phyloP scores from a whole-genome alignment of 2,113 vertebrate genomes.

The Neolamprologus tretocephalus region DNA sequence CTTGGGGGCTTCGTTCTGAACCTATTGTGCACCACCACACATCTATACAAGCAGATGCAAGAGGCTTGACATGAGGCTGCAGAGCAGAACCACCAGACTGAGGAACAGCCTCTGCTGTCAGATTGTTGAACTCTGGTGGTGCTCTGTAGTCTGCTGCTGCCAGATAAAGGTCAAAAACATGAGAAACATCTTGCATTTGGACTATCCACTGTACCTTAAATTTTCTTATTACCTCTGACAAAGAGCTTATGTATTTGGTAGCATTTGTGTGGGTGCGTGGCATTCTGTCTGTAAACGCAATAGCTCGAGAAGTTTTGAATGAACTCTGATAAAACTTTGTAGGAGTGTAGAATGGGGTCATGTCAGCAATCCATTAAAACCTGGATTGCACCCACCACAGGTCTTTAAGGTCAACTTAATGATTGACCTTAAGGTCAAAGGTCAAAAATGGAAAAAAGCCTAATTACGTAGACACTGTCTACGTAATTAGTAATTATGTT shows the following conservation, averaged over 20 bases:
- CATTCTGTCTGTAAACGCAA: not conserved
- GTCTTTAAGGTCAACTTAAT: not conserved
- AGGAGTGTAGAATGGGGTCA: not conserved
- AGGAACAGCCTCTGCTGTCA: not conserved
- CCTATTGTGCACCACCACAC: not conserved
- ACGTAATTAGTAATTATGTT: not conserved
- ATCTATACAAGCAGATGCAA: not conserved
- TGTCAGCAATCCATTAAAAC: not conserved
- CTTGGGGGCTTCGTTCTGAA: not conserved
- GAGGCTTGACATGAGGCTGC: not conserved
- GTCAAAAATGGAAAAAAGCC: not conserved
- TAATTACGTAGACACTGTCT: not conserved
- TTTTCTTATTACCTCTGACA: not conserved
- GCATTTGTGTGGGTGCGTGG: not conserved
- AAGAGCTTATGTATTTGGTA: not conserved
- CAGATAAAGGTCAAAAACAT: not conserved
- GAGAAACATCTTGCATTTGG: fast-evolving
- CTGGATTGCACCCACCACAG: not conserved
- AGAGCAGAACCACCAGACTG: not conserved
- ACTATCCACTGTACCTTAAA: not conserved
- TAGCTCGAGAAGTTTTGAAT: not conserved
- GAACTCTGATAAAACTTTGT: not conserved
- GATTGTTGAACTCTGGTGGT: not conserved
- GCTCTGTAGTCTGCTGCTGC: not conserved
- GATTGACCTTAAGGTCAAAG: not conserved